Percentiles rank a stretch among this genome's conserved stretches.
These are phyloP conservation scores for Tyrannus savana DNA, from an alignment of 2,113 vertebrate genomes.

Conservation along the genomic window DNA sequence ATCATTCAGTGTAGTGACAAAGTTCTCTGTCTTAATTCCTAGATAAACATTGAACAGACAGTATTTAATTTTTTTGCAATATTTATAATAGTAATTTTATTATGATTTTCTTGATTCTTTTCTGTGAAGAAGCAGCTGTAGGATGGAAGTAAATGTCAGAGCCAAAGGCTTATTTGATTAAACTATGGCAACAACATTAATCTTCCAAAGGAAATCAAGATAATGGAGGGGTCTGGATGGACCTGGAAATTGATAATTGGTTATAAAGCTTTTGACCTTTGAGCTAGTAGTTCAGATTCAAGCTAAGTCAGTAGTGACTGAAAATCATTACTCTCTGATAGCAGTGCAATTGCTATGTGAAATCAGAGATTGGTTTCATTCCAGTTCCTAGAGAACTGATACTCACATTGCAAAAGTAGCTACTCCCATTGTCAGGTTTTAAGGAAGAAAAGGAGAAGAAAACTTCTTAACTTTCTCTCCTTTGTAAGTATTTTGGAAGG, in stretches of 20 bases:
- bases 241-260: conserved; percentile 52
- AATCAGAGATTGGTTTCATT: conserved; percentile 36
- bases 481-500: neutral
- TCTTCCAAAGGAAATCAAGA: conserved; percentile 49
- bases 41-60: neutral
- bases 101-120: neutral
- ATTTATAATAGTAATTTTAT: conserved; percentile 10
- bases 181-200: conserved; percentile 34
- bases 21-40: neutral
- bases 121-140: neutral
- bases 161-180: conserved; percentile 53
- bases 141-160: conserved; percentile 26
- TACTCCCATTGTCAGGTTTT: neutral
- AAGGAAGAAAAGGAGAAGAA: neutral
- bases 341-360: neutral
- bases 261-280: conserved; percentile 57
- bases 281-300: neutral
- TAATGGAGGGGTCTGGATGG: conserved; percentile 43
- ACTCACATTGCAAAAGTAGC: neutral
- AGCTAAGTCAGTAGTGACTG: conserved; percentile 29
- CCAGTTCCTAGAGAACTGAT: neutral
- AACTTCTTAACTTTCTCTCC: neutral
- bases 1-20: neutral
- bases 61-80: neutral
- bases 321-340: conserved; percentile 55